Percentiles rank a stretch among this genome's conserved stretches.
Evolutionary conservation across 2,113 vertebrate genomes (phyloP).

Genomic region (Erythrocebus patas): DNA sequence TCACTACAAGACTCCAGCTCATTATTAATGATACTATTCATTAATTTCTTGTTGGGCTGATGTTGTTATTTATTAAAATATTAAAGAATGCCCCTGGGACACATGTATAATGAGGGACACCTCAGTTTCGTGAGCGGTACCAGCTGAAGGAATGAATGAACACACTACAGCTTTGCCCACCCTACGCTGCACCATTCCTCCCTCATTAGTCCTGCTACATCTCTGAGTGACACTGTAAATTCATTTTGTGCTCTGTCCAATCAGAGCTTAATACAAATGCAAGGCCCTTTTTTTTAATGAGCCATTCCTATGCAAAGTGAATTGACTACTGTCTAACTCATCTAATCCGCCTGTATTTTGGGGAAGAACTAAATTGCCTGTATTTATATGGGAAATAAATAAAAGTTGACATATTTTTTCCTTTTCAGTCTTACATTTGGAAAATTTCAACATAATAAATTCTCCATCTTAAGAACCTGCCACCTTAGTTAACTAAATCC

Average conservation of each 20-base stretch:
- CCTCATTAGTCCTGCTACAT: constrained; percentile 96
- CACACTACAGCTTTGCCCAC: constrained; percentile 86
- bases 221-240: constrained; percentile 99
- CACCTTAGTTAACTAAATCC: constrained; percentile 83
- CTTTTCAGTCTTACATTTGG: constrained; percentile 77
- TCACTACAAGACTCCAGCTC: constrained; percentile 97
- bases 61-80: constrained; percentile 99
- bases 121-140: constrained; percentile 83
- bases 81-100: constrained; percentile 99
- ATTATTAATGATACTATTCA: constrained; percentile 99
- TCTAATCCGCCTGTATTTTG: constrained; percentile 89
- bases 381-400: constrained; percentile 89
- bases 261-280: constrained; percentile 88
- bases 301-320: constrained; percentile 98
- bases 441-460: constrained; percentile 82
- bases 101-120: constrained; percentile 96
- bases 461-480: constrained; percentile 80
- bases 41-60: constrained; percentile 99
- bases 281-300: constrained; percentile 90
- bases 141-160: constrained; percentile 87
- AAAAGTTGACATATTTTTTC: constrained; percentile 83
- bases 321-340: constrained; percentile 95
- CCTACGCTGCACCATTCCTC: constrained; percentile 82
- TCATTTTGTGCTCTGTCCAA: constrained; percentile 91
- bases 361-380: constrained; percentile 88